A percentile compares a stretch with the other conserved stretches of the same genome.
Evolutionary conservation across 2,888 invertebrate genomes (phyloP).

Genomic region (Peribatodes rhomboidaria): DNA sequence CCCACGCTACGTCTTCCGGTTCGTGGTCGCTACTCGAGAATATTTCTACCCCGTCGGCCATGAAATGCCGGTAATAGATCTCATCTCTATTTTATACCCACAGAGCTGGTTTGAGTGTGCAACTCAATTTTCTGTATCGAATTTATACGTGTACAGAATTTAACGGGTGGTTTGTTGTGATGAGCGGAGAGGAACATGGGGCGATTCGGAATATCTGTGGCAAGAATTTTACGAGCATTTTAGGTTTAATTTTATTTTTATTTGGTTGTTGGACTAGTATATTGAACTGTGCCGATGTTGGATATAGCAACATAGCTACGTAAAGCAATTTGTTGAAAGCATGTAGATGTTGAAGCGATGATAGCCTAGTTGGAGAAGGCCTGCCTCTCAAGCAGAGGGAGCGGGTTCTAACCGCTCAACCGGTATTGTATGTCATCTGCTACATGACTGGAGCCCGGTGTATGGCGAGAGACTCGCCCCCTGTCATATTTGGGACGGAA

Average conservation of each 20-base stretch:
- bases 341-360: no score
- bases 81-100: conserved; percentile 49
- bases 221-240: not conserved
- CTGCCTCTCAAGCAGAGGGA: no score
- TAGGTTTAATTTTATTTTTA: conserved; percentile 2
- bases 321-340: no score
- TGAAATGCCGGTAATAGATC: conserved; percentile 37
- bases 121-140: conserved; percentile 79
- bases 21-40: no score
- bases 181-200: conserved; percentile 47
- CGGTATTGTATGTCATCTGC: no score
- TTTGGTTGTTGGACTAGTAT: not conserved
- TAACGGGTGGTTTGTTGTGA: conserved; percentile 53
- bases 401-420: no score
- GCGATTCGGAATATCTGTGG: not conserved
- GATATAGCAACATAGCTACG: no score
- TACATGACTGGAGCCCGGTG: no score
- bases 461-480: no score
- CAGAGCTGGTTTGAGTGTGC: conserved; percentile 60
- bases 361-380: no score
- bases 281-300: not conserved
- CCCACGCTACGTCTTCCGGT: no score
- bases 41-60: not conserved
- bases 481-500: no score
- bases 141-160: conserved; percentile 65